Evolutionary conservation across 1,140 invertebrate genomes (phyloP).

Genomic region (Lepeophtheirus salmonis): DNA sequence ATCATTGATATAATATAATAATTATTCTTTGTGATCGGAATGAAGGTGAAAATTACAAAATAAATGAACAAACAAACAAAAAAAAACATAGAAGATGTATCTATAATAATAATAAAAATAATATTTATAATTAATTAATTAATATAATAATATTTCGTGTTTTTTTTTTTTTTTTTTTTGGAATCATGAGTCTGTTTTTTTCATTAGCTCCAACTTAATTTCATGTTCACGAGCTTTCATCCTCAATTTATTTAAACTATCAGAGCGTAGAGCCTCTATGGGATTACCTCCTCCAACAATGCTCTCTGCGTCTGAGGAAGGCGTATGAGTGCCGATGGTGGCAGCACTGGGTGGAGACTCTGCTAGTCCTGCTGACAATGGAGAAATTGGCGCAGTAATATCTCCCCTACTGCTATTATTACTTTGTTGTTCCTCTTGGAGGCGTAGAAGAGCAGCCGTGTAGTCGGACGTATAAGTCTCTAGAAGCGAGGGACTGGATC

Average conservation of each 20-base stretch:
- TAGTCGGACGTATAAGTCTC: not conserved
- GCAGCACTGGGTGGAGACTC: not conserved
- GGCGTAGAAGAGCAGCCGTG: not conserved
- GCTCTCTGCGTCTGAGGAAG: not conserved
- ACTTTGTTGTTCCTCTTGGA: slow-evolving; percentile 1
- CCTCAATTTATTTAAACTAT: slow-evolving; percentile 34
- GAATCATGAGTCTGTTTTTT: slow-evolving; percentile 41
- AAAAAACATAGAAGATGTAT: too few relatives aligned
- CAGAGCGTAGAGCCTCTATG: slow-evolving; percentile 19
- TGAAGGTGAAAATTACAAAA: too few relatives aligned
- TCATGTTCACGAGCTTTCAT: slow-evolving; percentile 82
- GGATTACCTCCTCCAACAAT: not conserved
- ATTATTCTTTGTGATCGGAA: too few relatives aligned
- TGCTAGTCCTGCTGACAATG: not conserved
- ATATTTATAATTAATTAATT: too few relatives aligned
- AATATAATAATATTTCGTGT: too few relatives aligned
- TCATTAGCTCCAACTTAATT: slow-evolving; percentile 55
- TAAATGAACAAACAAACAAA: too few relatives aligned
- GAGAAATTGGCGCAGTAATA: too few relatives aligned
- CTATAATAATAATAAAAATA: too few relatives aligned
- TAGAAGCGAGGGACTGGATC: not conserved
- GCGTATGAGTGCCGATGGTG: slow-evolving; percentile 6
- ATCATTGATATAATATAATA: too few relatives aligned
- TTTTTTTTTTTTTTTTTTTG: too few relatives aligned
- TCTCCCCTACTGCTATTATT: too few relatives aligned